Evolutionary conservation across 2,888 invertebrate species (phyloP), one percentile per base, ranked within the genome.

Genomic region (Heliconius aoede): DNA sequence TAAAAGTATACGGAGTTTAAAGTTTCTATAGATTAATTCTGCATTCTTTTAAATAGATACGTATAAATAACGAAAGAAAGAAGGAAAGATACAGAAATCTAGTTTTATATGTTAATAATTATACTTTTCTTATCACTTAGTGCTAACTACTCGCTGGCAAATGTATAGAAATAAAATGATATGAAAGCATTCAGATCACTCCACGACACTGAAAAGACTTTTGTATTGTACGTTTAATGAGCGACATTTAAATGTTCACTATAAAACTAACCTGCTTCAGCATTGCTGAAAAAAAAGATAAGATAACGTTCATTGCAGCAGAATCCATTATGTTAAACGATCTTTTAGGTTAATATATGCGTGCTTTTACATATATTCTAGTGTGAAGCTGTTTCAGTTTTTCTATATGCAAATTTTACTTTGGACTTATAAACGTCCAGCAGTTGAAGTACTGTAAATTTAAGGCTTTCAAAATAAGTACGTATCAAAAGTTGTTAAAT

Each of bases 211-310:
- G 72, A 73, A 73, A 65, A 78, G 73, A 71, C 76, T 73, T 78
- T 76, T 30, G 68, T 78, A 76, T 72, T 76, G 69, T 73, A 67
- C 72, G 65, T 64, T 75, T 73, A 78, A 76, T 73, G 76, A 78
- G 78, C 58, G 76, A 78, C 73, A 78, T 78, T 78, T 73, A 73
- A 78, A 78, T 78, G 65, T 73, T 68, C 73, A 15, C 73, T 73
- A 73, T 73, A 72, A 74, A 68, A 21, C 62, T 72, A 76, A 78
- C 68, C 72, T 67, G 68, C 69, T 40, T 67, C 61, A 71, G 67
- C 61, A 64, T 62, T 55, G 46, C 55, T 75, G 68, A 68, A 64
- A 76, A n/a, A 76, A 69, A 76, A 69, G 73, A 64, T 69, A 61
- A 73, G 73, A 73, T 76, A 69, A 76, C 62, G 55, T 73, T 73